Conservation (phyloP, 53 echinoderm and acorn worm genomes). For the Holothuria scabra region DNA sequence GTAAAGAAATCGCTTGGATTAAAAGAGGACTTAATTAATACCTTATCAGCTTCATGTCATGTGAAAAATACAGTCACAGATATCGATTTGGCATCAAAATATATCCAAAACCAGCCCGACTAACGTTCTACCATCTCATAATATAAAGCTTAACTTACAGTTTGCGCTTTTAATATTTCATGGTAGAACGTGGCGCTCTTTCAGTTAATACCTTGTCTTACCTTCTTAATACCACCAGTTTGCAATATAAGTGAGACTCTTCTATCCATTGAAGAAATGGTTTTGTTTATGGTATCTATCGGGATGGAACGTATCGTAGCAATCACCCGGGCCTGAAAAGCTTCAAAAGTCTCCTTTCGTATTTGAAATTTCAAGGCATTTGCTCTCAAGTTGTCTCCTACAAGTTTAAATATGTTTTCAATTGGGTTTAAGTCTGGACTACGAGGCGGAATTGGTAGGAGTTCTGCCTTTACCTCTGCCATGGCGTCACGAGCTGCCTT, state of each 20-base stretch:
- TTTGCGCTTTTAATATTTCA: not conserved
- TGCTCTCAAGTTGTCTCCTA: not conserved
- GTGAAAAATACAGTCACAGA: no score
- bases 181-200: constrained; percentile 2
- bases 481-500: constrained; percentile 12
- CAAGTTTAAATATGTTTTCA: constrained; percentile 39
- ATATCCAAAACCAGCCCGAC: no score
- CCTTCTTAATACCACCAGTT: constrained; percentile 3
- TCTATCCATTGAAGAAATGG: constrained; percentile 27
- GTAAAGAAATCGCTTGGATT: no score
- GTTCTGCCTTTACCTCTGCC: constrained; percentile 24
- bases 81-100: no score
- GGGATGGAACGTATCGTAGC: constrained; percentile 19
- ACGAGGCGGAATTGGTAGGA: constrained; percentile 28
- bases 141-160: not conserved
- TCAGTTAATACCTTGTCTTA: constrained; percentile 14
- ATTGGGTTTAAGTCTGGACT: constrained; percentile 53
- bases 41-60: no score
- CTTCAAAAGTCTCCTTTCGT: constrained; percentile 6
- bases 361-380: constrained; percentile 15
- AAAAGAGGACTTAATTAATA: no score
- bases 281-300: constrained; percentile 36
- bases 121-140: not conserved
- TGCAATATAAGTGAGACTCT: constrained; percentile 1
- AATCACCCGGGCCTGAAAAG: constrained; percentile 20